phyloP scores from a whole-genome alignment of 1,140 invertebrate genomes.

The Caenorhabditis inopinata region DNA sequence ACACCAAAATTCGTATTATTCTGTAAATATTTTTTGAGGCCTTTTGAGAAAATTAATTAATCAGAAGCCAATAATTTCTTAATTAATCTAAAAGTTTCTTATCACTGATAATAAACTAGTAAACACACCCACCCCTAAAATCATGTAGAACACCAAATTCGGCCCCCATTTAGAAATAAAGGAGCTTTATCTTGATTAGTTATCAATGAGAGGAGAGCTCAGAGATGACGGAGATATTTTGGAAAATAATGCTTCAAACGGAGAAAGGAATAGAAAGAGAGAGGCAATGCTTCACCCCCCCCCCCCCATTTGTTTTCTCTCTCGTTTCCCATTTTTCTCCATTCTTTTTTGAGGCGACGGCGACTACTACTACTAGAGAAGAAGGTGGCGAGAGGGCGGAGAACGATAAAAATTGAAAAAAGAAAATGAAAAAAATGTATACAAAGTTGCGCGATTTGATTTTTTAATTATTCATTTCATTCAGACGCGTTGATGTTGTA shows the following conservation, averaged over 20 bases:
- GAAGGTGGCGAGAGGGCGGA: not conserved
- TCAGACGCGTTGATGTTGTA: no score
- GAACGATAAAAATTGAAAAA: not conserved
- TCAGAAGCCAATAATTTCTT: not conserved
- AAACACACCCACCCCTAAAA: not conserved
- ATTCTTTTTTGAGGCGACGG: not conserved
- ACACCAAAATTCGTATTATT: no score
- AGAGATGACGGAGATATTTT: no score
- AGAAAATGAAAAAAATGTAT: not conserved
- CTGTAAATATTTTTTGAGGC: no score
- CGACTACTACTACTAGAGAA: not conserved
- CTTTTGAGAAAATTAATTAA: not conserved
- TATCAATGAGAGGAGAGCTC: no score
- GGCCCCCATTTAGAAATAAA: not conserved
- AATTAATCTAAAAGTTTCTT: not conserved
- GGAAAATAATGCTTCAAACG: not conserved
- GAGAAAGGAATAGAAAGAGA: not conserved
- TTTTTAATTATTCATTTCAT: no score
- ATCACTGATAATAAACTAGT: not conserved
- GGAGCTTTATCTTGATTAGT: no score
- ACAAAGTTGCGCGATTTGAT: no score
- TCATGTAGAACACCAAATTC: not conserved
- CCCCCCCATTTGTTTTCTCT: no score
- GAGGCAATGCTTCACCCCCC: no score
- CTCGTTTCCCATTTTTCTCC: not conserved